Conservation (phyloP, 1,140 invertebrate species). For the Lepidostoma basale region DNA sequence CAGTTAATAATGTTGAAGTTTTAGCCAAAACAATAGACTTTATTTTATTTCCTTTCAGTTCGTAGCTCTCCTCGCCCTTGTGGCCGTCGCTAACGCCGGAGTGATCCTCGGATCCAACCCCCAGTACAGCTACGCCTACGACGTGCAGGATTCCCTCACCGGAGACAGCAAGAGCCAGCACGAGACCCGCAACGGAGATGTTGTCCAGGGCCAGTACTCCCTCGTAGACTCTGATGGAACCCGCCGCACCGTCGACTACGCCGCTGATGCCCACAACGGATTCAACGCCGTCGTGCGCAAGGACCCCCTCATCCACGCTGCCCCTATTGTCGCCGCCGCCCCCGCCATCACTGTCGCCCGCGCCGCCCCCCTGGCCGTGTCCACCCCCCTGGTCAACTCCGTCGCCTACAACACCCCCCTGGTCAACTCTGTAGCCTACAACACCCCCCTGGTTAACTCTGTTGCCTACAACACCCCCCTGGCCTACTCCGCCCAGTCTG, state of each 20-base stretch:
- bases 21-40: too few species aligned
- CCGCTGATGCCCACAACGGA: conserved; percentile 66
- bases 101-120: conserved; percentile 51
- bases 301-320: conserved; percentile 37
- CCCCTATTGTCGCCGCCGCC: conserved; percentile 46
- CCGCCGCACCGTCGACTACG: conserved; percentile 63
- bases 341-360: conserved; percentile 63
- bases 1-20: too few species aligned
- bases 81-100: conserved; percentile 45
- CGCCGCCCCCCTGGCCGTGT: conserved; percentile 48
- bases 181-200: conserved; percentile 65
- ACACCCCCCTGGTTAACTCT: conserved; percentile 26
- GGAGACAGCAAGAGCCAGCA: conserved; percentile 68
- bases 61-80: conserved; percentile 48
- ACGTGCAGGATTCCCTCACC: conserved; percentile 65
- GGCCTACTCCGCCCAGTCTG: conserved; percentile 20
- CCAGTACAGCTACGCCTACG: conserved; percentile 67
- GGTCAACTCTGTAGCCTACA: conserved; percentile 51
- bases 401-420: conserved; percentile 38
- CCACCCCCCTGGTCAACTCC: conserved; percentile 44
- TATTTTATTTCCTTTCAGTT: conserved; percentile 48
- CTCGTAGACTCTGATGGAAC: conserved; percentile 66
- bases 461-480: conserved; percentile 42
- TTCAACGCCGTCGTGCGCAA: conserved; percentile 47
- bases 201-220: conserved; percentile 66